Evolutionary conservation across 2,797 vertebrate genomes (phyloP).

Genomic region (Centropyge bicolor): DNA sequence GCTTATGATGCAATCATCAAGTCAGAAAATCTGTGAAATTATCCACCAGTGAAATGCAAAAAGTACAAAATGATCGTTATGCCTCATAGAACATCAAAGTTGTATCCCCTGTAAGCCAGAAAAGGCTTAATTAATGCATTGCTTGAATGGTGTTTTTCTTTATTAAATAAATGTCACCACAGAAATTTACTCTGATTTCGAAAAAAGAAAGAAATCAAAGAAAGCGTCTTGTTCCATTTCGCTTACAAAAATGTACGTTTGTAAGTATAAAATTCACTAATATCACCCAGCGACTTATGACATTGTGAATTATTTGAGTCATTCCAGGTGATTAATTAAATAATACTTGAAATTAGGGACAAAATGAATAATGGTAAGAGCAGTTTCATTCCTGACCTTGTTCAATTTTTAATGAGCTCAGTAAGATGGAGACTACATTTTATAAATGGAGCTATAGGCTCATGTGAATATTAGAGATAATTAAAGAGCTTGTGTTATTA

Average conservation of each 20-base stretch:
- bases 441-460: constrained; percentile 82
- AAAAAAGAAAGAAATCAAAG: constrained; percentile 4
- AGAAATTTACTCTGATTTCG: constrained; percentile 12
- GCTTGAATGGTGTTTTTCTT: constrained; percentile 18
- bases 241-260: constrained; percentile 44
- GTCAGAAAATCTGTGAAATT: constrained; percentile 76
- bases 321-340: constrained; percentile 85
- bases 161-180: constrained; percentile 3
- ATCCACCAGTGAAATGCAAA: constrained; percentile 45
- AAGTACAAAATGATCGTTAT: constrained; percentile 45
- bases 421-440: constrained; percentile 77
- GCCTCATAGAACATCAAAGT: constrained; percentile 32
- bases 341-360: constrained; percentile 83
- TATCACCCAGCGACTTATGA: constrained; percentile 67
- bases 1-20: constrained; percentile 77
- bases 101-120: constrained; percentile 12
- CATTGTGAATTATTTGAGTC: constrained; percentile 79
- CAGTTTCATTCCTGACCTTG: constrained; percentile 87
- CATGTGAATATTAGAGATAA: constrained; percentile 82
- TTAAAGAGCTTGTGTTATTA: constrained; percentile 77
- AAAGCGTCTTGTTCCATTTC: constrained; percentile 22
- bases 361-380: constrained; percentile 86
- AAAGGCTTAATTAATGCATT: background rate
- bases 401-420: constrained; percentile 88
- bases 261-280: constrained; percentile 57